These are phyloP conservation scores for Drosophila cardini DNA, from an alignment of 1,140 invertebrate species.

Conservation along the genomic window DNA sequence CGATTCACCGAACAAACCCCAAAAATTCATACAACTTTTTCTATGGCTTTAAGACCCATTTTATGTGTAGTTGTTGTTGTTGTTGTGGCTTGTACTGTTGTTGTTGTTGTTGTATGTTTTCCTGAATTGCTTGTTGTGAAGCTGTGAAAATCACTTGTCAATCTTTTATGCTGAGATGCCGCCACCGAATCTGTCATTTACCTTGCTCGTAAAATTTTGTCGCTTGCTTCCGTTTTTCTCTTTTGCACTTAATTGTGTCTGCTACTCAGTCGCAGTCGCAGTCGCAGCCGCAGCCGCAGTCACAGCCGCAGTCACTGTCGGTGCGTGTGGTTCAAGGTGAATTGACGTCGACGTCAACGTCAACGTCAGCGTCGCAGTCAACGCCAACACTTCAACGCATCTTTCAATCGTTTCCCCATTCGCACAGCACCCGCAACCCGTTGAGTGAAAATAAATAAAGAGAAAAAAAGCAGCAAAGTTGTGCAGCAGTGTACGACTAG, in stretches of 20 bases:
- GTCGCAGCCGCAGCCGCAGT: slow-evolving; percentile 19
- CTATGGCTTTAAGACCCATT: slow-evolving; percentile 12
- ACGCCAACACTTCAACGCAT: slow-evolving; percentile 63
- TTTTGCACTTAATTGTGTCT: slow-evolving; percentile 78
- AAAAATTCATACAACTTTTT: slow-evolving; percentile 30
- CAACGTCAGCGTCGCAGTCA: slow-evolving; percentile 41
- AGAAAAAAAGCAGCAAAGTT: not conserved
- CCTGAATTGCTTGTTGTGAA: slow-evolving; percentile 54
- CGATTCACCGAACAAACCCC: slow-evolving; percentile 7
- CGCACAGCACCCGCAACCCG: slow-evolving; percentile 48
- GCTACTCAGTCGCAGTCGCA: slow-evolving; percentile 40
- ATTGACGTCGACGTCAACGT: slow-evolving; percentile 45
- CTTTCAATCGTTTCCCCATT: slow-evolving; percentile 68
- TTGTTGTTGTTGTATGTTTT: slow-evolving; percentile 33
- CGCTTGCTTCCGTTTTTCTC: slow-evolving; percentile 72
- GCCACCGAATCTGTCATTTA: slow-evolving; percentile 59
- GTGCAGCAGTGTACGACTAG: not conserved
- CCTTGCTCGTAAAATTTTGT: slow-evolving; percentile 76
- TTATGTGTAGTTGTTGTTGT: slow-evolving; percentile 19
- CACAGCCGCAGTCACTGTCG: slow-evolving; percentile 26
- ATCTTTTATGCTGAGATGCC: slow-evolving; percentile 81
- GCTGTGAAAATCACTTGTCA: slow-evolving; percentile 81
- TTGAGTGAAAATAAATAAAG: slow-evolving; percentile 47
- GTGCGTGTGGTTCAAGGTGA: slow-evolving; percentile 78
- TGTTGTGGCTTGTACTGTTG: slow-evolving; percentile 25